Base-by-base conservation (phyloP, 2,797 vertebrate species). In the Sebastes kiyomatsui region DNA sequence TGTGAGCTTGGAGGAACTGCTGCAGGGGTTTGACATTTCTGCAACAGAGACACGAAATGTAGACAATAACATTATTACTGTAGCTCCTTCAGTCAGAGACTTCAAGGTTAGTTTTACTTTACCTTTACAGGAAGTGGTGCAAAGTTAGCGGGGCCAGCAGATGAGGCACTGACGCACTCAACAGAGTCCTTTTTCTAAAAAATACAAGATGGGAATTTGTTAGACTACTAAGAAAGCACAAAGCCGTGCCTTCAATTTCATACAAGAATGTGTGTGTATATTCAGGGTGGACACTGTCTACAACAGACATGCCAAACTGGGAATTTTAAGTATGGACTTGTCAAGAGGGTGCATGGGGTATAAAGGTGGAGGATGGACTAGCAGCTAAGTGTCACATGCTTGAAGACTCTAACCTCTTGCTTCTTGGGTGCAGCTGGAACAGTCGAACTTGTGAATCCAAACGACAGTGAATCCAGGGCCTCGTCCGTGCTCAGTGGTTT, bases 401-500 rank as follows among this genome's bases (percentile, higher is more conserved):
- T 16, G 1, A 79, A 58, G 25, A 67, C 60, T 73, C 82, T 84
- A 27, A 93, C 89, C 88, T 94, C 84, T 67, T 90, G 79, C 75
- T 90, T 87, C 33, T 80, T 89, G 14, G 91, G 30, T 35, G 74
- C 84, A 52, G 87, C 33, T 13, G 88, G 84, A 67, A 14, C 72
- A n/a, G 88, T 25, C 20, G 92, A 82, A 5, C 71, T 77, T 32
- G 38, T 80, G 80, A 96, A 96, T 28, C 93, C 95, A 13, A 23
- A 6, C 3, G 93, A 93, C 4, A 96, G 95, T 4, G 90, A 86
- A 2, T 94, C 92, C 90, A 96, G 69, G 12, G 96, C 96, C 0
- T 96, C 92, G 0, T 94, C 92, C 32, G 91, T 88, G 81, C 91
- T 95, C 73, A 95, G 13, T 14, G 94, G 95, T 86, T 95, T 94